Evolutionary conservation across 2,113 vertebrate species (phyloP).

Genomic region (Poeciliopsis prolifica): DNA sequence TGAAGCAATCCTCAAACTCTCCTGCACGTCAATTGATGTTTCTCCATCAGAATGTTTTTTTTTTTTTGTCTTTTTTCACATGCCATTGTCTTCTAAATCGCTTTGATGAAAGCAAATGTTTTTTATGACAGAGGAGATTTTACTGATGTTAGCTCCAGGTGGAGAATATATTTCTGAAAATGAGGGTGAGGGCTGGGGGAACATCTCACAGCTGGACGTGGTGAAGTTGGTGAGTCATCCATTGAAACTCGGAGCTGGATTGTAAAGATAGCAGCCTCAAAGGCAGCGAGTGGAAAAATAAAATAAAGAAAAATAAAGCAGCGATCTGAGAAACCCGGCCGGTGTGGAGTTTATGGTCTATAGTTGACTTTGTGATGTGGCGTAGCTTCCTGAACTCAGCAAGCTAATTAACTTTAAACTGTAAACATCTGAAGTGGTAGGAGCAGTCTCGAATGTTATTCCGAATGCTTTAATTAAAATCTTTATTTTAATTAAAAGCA

Average conservation of each 20-base stretch:
- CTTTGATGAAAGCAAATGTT: background rate
- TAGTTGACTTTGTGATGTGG: slow-evolving; percentile 11
- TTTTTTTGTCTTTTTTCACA: background rate
- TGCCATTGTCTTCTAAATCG: background rate
- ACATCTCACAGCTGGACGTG: background rate
- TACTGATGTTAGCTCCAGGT: background rate
- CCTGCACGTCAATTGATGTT: background rate
- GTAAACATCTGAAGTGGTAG: background rate
- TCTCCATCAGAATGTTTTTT: background rate
- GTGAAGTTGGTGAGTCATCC: background rate
- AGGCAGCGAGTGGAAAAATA: background rate
- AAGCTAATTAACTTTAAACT: background rate
- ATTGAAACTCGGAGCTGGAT: background rate
- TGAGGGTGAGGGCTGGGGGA: background rate
- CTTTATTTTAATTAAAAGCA: background rate
- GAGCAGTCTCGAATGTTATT: background rate
- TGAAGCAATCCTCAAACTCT: background rate
- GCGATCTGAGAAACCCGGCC: background rate
- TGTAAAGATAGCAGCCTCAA: slow-evolving; percentile 1
- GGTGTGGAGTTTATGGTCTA: background rate
- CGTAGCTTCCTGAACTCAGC: background rate
- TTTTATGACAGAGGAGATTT: background rate
- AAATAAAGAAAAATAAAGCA: background rate
- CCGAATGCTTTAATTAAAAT: background rate
- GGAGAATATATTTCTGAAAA: background rate